A percentile compares a stretch with the other conserved stretches of the same genome.
phyloP scores from a whole-genome alignment of 2,797 vertebrate genomes.

The Enteromius afrohamiltoni region DNA sequence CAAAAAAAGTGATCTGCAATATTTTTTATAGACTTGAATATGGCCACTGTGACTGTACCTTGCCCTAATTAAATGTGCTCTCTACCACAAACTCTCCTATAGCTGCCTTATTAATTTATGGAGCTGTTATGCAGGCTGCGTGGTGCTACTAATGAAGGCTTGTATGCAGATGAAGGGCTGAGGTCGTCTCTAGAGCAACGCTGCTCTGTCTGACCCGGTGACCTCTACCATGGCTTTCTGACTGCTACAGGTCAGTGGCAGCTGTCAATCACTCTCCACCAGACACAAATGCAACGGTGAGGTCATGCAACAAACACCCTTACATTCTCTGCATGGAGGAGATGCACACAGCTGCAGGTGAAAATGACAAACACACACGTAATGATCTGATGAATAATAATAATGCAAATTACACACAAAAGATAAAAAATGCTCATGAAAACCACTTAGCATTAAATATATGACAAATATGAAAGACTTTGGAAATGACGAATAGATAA shows the following conservation, averaged over 20 bases:
- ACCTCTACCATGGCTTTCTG: conserved; percentile 79
- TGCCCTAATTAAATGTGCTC: conserved; percentile 59
- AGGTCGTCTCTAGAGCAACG: conserved; percentile 81
- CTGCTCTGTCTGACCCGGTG: conserved; percentile 69
- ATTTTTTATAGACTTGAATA: conserved; percentile 36
- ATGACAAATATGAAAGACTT: background rate
- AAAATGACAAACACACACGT: conserved; percentile 47
- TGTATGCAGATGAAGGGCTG: conserved; percentile 83
- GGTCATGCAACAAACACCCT: conserved; percentile 42
- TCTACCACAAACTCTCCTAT: conserved; percentile 60
- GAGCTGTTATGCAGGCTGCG: conserved; percentile 81
- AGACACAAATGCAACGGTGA: conserved; percentile 31
- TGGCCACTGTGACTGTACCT: conserved; percentile 45
- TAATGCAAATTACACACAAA: background rate
- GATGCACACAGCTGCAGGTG: conserved; percentile 27
- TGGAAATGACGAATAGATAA: background rate
- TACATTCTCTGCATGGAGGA: background rate
- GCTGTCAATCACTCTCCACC: conserved; percentile 80
- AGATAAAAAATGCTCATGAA: background rate
- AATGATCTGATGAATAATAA: conserved; percentile 4
- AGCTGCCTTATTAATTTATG: conserved; percentile 81
- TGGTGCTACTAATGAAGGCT: conserved; percentile 81
- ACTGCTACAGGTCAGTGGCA: conserved; percentile 80
- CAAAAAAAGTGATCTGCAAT: background rate
- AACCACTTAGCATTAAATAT: background rate